Evolutionary conservation across 2,797 vertebrate species (phyloP).

Genomic region (Denticeps clupeoides): DNA sequence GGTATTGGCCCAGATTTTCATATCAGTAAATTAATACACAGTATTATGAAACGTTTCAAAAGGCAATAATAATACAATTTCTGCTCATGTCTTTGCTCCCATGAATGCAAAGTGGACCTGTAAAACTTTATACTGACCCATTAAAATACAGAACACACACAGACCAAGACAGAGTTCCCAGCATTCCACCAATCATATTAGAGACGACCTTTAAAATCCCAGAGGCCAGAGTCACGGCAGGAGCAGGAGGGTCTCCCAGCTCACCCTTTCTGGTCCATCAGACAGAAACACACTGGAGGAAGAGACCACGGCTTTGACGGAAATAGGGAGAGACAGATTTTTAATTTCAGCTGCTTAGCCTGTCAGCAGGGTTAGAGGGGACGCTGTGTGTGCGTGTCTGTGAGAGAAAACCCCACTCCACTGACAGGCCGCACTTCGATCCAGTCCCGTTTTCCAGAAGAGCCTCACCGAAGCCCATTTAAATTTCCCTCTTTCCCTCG

Average conservation of each 20-base stretch:
- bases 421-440: too few species aligned
- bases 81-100: too few species aligned
- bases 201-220: conserved; percentile 42
- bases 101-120: too few species aligned
- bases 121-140: conserved; percentile 17
- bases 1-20: too few species aligned
- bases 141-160: background rate
- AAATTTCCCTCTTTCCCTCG: too few species aligned
- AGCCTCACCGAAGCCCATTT: too few species aligned
- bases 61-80: too few species aligned
- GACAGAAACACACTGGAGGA: conserved; percentile 6
- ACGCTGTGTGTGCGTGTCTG: conserved; percentile 1
- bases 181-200: conserved; percentile 31
- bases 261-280: conserved; percentile 1
- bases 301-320: conserved; percentile 11
- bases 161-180: background rate
- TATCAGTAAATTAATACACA: too few species aligned
- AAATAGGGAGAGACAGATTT: conserved; percentile 21
- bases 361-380: conserved; percentile 17
- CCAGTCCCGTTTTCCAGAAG: too few species aligned
- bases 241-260: conserved; percentile 9
- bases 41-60: too few species aligned
- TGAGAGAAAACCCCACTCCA: too few species aligned
- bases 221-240: conserved; percentile 23
- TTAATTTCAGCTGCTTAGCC: conserved; percentile 22